Evolutionary conservation across 2,797 vertebrate genomes (phyloP).

Genomic region (Danio choprae): DNA sequence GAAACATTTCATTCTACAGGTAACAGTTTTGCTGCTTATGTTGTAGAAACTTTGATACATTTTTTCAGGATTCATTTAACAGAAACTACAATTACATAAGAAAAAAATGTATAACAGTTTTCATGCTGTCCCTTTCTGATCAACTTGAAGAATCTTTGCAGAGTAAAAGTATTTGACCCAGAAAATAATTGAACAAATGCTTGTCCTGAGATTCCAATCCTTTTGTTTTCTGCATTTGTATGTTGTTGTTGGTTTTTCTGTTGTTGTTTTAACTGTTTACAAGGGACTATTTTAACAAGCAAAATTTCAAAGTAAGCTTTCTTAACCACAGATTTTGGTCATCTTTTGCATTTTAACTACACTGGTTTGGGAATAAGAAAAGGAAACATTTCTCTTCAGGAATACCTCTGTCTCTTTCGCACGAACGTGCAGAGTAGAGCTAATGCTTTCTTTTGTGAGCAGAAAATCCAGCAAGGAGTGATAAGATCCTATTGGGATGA

Average conservation of each 20-base stretch:
- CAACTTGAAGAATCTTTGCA: no score
- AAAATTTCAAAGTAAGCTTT: background rate
- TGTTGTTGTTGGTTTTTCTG: background rate
- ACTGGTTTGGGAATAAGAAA: background rate
- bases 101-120: no score
- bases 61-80: no score
- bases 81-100: no score
- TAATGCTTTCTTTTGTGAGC: constrained; percentile 36
- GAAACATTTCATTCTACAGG: no score
- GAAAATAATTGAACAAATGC: no score
- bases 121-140: no score
- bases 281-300: background rate
- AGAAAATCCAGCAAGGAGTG: constrained; percentile 36
- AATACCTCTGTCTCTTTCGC: background rate
- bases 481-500: constrained; percentile 32
- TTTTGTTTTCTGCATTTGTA: background rate
- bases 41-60: no score
- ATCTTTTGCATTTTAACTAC: background rate
- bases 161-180: no score
- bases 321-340: constrained; percentile 2
- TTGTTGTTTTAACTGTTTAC: no score
- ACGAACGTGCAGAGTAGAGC: background rate
- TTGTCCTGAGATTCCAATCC: background rate
- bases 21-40: no score
- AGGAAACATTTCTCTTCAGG: constrained; percentile 5